Conservation (phyloP, 2,797 vertebrate species). For the Darevskia nairensis region DNA sequence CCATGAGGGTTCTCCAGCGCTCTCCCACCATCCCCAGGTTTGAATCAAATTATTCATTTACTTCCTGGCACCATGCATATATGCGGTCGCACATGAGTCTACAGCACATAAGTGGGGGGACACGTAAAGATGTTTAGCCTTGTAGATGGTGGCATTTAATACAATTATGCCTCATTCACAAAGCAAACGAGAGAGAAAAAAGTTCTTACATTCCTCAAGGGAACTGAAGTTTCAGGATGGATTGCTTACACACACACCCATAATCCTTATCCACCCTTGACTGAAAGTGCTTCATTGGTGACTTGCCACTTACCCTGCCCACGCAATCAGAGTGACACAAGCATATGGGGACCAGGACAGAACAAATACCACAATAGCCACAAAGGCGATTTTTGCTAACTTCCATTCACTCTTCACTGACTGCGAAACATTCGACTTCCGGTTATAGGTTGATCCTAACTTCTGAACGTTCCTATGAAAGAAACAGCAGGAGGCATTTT, state of each 20-base stretch:
- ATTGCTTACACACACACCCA: too few species aligned
- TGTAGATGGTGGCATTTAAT: neutral
- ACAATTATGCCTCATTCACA: neutral
- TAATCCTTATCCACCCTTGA: neutral
- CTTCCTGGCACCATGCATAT: too few species aligned
- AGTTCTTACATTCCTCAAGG: neutral
- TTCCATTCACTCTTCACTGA: slow-evolving; percentile 89
- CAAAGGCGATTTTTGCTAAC: slow-evolving; percentile 90
- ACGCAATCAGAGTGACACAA: slow-evolving; percentile 89
- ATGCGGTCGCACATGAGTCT: too few species aligned
- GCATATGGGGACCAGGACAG: slow-evolving; percentile 91
- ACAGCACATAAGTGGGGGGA: too few species aligned
- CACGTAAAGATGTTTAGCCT: neutral
- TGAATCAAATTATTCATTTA: too few species aligned
- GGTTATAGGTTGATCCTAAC: slow-evolving; percentile 81
- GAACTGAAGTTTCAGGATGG: neutral
- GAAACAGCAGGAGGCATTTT: neutral
- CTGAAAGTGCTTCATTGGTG: neutral
- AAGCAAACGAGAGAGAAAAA: neutral
- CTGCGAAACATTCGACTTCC: slow-evolving; percentile 78
- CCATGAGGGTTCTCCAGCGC: too few species aligned
- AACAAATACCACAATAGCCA: slow-evolving; percentile 88
- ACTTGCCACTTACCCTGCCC: slow-evolving; percentile 84
- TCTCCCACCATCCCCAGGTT: too few species aligned
- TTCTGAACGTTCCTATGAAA: slow-evolving; percentile 82